Base-by-base conservation (phyloP, 2,797 vertebrate genomes). In the Epinephelus malabaricus region DNA sequence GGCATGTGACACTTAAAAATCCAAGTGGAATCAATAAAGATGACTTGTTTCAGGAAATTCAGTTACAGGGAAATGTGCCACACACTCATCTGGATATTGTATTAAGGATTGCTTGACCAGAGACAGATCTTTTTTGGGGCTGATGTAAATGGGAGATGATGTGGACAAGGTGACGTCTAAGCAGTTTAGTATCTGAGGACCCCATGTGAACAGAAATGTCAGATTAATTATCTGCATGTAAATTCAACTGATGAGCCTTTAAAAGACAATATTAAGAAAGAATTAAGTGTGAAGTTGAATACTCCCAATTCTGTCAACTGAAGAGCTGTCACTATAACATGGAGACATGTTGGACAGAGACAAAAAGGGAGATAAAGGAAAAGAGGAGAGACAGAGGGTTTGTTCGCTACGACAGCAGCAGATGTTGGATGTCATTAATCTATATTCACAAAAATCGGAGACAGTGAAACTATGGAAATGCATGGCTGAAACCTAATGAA, bases 341-440 rank as follows among this genome's bases (percentile, higher is more conserved):
- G 10, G 23, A 76, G 38, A 71, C 27, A 67, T 65, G 47, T 49
- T 53, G 66, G 73, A 27, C 6, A 40, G 12, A 63, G 10, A 64
- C 21, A 50, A 45, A 49, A 30, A 38, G 18, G 5, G 38, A 58
- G 45, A 21, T 19, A 60, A 15, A 18, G 18, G 23, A 74, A 27
- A 12, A 2, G 17, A 30, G 40, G 47, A 17, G 13, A 63, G 23
- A 10, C 3, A 6, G 18, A 34, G 27, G 27, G 21, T 62, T 59
- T 11, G 19, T 59, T 73, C 55, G 46, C 71, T 55, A 47, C 2
- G 1, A 54, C 15, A 30, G 50, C 56, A 67, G 45, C 58, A 50
- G 58, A 65, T 34, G 43, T 18, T 71, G 43, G 49, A 47, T 21
- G 43, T 53, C 64, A 78, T 80, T 74, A 47, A 84, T 82, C 65